These are phyloP conservation scores for Drosophila sp. DNA, from an alignment of 1,140 invertebrate genomes.

Conservation along the genomic window DNA sequence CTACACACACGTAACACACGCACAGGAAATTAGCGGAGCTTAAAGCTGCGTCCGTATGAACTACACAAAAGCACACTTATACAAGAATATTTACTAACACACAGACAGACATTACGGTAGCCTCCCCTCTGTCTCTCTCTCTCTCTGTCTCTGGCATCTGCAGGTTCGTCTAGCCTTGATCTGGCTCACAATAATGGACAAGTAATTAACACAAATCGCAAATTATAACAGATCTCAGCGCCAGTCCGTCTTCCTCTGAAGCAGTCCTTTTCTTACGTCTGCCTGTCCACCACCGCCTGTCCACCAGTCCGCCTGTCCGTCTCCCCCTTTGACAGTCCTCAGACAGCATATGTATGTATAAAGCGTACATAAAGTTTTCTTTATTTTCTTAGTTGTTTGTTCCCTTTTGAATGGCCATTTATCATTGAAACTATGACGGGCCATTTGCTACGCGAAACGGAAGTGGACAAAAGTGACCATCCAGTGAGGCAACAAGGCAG, in stretches of 20 bases:
- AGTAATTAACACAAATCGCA: conserved; percentile 83
- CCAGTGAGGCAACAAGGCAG: conserved; percentile 24
- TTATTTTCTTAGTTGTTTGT: conserved; percentile 54
- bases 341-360: no score
- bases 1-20: no score
- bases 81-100: background rate
- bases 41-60: no score
- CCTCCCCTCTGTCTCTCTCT: background rate
- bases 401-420: conserved; percentile 64
- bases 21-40: no score
- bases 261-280: background rate
- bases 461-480: conserved; percentile 69
- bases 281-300: no score
- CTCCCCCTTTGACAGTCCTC: conserved; percentile 36
- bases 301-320: no score
- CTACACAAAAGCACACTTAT: no score
- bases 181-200: conserved; percentile 63
- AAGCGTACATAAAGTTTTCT: conserved; percentile 51
- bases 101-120: background rate
- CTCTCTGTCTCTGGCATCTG: background rate
- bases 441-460: conserved; percentile 69
- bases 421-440: conserved; percentile 74
- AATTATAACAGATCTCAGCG: conserved; percentile 72
- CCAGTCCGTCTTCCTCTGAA: conserved; percentile 2
- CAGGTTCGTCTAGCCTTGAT: conserved; percentile 28